Percentiles rank a stretch among this genome's conserved stretches.
phyloP scores from a whole-genome alignment of 2,797 vertebrate genomes.

The Lepilemur ruficaudatus region DNA sequence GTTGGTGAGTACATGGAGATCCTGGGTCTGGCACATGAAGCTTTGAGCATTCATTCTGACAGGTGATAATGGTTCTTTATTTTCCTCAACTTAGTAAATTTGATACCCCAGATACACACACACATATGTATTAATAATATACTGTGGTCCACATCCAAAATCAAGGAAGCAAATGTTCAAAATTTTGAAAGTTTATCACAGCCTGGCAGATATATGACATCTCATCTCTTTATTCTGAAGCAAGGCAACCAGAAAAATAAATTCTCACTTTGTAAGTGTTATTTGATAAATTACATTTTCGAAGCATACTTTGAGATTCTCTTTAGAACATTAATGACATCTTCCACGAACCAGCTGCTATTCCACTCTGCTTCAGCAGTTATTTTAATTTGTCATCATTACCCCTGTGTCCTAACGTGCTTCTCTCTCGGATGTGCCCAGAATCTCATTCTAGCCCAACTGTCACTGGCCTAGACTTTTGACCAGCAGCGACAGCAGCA shows the following conservation, averaged over 20 bases:
- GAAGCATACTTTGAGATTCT: slow-evolving; percentile 7
- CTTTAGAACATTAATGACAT: slow-evolving; percentile 31
- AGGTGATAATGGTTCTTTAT: neutral
- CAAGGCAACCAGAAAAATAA: slow-evolving; percentile 70
- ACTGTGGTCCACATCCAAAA: neutral
- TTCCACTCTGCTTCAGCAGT: neutral
- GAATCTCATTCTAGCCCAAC: slow-evolving; percentile 36
- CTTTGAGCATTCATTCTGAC: neutral
- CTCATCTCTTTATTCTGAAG: slow-evolving; percentile 63
- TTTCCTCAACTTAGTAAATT: neutral
- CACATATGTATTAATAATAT: neutral
- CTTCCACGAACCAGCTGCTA: slow-evolving; percentile 21
- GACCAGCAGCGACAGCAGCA: neutral
- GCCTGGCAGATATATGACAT: slow-evolving; percentile 58
- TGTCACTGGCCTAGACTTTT: neutral
- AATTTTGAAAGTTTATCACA: slow-evolving; percentile 64
- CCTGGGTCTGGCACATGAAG: neutral
- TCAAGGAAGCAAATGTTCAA: neutral
- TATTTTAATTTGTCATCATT: slow-evolving; percentile 41
- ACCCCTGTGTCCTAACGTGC: slow-evolving; percentile 26
- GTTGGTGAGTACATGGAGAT: neutral
- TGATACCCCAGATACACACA: neutral
- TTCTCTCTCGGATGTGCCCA: slow-evolving; percentile 44
- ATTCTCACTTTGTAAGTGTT: slow-evolving; percentile 43
- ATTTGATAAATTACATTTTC: slow-evolving; percentile 51